These are phyloP conservation scores for Pinctada fucata DNA, from an alignment of 2,888 invertebrate species.

Conservation along the genomic window DNA sequence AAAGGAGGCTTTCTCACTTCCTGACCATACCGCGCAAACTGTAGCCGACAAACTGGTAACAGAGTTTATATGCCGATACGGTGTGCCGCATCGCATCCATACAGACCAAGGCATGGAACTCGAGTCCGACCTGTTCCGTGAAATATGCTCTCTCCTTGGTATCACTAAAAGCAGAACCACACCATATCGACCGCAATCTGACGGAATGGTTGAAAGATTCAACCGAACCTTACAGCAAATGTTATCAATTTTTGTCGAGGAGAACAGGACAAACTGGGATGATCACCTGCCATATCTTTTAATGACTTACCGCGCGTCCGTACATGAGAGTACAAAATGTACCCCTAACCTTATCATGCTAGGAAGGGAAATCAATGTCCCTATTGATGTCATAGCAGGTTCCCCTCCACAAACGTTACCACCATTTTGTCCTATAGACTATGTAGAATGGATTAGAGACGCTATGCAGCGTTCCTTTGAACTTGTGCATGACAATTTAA, in stretches of 20 bases:
- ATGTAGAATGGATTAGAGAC: conserved; percentile 19
- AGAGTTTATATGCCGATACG: conserved; percentile 32
- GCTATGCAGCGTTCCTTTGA: conserved; percentile 11
- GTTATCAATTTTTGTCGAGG: conserved; percentile 32
- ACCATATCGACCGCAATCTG: conserved; percentile 10
- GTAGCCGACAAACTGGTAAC: conserved; percentile 30
- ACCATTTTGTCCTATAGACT: background rate
- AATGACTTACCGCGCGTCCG: conserved; percentile 39
- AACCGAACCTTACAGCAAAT: conserved; percentile 37
- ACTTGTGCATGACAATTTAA: conserved; percentile 14
- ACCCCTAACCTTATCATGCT: conserved; percentile 42
- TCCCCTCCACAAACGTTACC: background rate
- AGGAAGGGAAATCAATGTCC: conserved; percentile 39
- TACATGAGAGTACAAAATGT: conserved; percentile 37
- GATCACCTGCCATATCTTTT: conserved; percentile 38
- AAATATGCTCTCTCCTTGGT: conserved; percentile 33
- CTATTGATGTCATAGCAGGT: conserved; percentile 40
- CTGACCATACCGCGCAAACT: conserved; percentile 5
- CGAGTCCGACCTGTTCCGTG: conserved; percentile 33
- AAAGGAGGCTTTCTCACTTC: conserved; percentile 11
- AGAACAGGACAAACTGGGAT: conserved; percentile 43
- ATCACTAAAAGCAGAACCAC: conserved; percentile 42
- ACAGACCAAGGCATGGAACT: conserved; percentile 35
- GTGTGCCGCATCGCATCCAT: conserved; percentile 13
- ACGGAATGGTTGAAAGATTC: conserved; percentile 38